These are phyloP conservation scores for Vulpes ferrilata DNA, from an alignment of 2,113 vertebrate species.

Conservation along the genomic window DNA sequence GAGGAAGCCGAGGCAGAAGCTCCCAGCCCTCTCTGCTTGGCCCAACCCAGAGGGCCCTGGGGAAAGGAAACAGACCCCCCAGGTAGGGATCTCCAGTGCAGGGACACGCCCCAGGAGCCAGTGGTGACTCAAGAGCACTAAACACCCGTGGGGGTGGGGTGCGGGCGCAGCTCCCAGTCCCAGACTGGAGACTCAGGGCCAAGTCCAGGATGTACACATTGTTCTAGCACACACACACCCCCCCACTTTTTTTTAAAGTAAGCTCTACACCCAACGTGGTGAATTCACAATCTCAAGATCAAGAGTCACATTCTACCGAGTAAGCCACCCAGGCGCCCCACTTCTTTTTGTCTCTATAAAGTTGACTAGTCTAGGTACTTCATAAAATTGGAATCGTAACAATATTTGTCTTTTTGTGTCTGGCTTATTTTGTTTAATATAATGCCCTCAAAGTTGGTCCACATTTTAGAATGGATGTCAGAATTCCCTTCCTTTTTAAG, in stretches of 20 bases:
- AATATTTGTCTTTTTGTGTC: too few relatives aligned
- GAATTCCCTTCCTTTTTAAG: not conserved
- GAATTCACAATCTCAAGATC: not conserved
- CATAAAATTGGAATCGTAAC: accelerated
- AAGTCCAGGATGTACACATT: not conserved
- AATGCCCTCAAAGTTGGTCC: not conserved
- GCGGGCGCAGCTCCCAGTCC: not conserved
- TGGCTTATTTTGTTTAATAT: not conserved
- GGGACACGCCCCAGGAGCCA: not conserved
- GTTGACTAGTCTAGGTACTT: not conserved
- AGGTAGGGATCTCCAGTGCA: not conserved
- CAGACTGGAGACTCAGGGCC: not conserved
- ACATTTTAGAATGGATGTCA: accelerated
- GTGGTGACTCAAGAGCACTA: not conserved
- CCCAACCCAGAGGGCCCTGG: not conserved
- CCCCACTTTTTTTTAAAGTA: not conserved
- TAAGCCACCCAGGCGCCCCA: not conserved
- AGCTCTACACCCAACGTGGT: not conserved
- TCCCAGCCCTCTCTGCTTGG: not conserved
- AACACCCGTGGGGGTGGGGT: not conserved
- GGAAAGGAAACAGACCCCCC: not conserved
- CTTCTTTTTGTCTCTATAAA: not conserved
- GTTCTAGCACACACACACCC: too few relatives aligned
- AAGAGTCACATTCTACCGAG: not conserved
- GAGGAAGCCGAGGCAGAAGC: not conserved